Evolutionary conservation across 2,888 invertebrate species (phyloP).

Genomic region (Synergus itoensis): DNA sequence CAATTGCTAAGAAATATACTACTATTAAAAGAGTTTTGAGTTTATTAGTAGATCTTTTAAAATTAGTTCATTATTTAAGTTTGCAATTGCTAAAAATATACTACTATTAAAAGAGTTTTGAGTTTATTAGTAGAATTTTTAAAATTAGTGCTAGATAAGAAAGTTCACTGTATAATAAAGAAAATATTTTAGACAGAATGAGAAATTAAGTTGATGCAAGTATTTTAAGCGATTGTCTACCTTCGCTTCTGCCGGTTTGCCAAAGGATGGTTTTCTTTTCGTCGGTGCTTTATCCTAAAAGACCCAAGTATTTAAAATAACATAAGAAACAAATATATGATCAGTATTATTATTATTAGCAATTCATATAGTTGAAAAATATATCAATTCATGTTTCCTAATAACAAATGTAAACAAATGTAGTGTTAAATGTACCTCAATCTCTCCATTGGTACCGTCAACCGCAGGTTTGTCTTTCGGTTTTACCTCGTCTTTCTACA

Average conservation of each 20-base stretch:
- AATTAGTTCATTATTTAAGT: too few species aligned
- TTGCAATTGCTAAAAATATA: not conserved
- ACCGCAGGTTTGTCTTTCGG: constrained; percentile 45
- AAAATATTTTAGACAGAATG: not conserved
- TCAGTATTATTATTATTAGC: not conserved
- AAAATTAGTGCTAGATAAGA: not conserved
- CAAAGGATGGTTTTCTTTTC: constrained; percentile 55
- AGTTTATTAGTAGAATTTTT: not conserved
- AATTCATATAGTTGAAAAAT: not conserved
- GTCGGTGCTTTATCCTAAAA: constrained; percentile 53
- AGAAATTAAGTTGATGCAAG: not conserved
- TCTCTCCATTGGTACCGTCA: constrained; percentile 51
- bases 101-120: not conserved
- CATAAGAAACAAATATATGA: not conserved
- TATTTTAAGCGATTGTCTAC: constrained; percentile 44
- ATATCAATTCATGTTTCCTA: not conserved
- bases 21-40: not conserved
- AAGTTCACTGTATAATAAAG: not conserved
- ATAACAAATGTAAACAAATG: not conserved
- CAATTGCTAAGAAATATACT: not conserved
- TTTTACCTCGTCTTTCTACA: constrained; percentile 44
- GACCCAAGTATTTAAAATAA: constrained; percentile 5
- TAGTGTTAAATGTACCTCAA: constrained; percentile 45
- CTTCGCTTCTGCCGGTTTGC: constrained; percentile 56
- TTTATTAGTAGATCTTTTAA: too few species aligned